A percentile compares a stretch with the other conserved stretches of the same genome.
Evolutionary conservation across 1,140 invertebrate genomes (phyloP).

Genomic region (Drosophila micromelanica): DNA sequence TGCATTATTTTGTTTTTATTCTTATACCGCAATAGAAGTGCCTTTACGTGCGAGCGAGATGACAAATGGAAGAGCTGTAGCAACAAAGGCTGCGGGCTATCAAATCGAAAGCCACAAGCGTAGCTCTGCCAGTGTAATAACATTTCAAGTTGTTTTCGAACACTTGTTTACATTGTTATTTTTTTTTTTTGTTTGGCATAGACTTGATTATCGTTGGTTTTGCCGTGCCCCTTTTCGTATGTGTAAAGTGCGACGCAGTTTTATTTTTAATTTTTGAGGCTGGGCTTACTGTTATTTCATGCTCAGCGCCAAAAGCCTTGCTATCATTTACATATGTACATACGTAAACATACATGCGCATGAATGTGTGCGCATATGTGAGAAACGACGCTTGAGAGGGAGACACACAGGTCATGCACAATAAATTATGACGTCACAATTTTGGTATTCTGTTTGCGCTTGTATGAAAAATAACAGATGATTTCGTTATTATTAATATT

Average conservation of each 20-base stretch:
- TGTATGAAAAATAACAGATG: too few relatives aligned
- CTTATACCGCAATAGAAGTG: constrained; percentile 25
- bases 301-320: constrained; percentile 8
- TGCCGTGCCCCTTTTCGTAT: constrained; percentile 54
- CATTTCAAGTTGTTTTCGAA: constrained; percentile 4
- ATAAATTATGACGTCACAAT: not conserved
- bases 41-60: not conserved
- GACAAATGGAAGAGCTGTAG: constrained; percentile 1
- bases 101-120: constrained; percentile 5
- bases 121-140: constrained; percentile 12
- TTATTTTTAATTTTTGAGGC: constrained; percentile 42
- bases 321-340: constrained; percentile 13
- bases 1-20: constrained; percentile 3
- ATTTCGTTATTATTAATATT: too few relatives aligned
- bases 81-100: constrained; percentile 11
- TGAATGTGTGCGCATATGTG: not conserved
- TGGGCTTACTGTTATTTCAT: constrained; percentile 18
- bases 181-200: constrained; percentile 2
- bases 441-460: not conserved
- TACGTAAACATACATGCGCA: not conserved
- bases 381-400: too few relatives aligned
- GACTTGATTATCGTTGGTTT: constrained; percentile 8
- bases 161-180: constrained; percentile 16
- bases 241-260: constrained; percentile 57
- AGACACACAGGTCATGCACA: too few relatives aligned